A percentile compares a stretch with the other conserved stretches of the same genome.
Evolutionary conservation across 2,797 vertebrate genomes (phyloP).

Genomic region (Notoglanidium macrostoma): DNA sequence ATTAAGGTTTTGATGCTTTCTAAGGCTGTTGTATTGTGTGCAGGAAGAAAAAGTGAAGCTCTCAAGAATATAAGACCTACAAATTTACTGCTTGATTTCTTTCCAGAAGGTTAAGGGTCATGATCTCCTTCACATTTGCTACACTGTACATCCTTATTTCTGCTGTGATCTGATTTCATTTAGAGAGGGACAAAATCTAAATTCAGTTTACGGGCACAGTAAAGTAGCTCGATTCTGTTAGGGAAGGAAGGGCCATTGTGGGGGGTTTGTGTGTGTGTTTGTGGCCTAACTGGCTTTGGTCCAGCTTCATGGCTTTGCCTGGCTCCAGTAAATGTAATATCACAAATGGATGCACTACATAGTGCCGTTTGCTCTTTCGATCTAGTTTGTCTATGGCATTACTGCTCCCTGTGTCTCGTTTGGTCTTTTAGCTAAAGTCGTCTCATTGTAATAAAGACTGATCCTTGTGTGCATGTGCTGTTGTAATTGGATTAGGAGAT

Average conservation of each 20-base stretch:
- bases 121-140: not conserved
- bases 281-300: constrained; percentile 35
- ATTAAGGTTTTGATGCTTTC: not conserved
- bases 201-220: not conserved
- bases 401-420: constrained; percentile 2
- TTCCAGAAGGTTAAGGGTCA: not conserved
- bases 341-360: constrained; percentile 36
- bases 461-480: not conserved
- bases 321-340: constrained; percentile 40
- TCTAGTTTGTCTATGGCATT: constrained; percentile 20
- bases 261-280: not conserved
- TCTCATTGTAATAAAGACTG: constrained; percentile 23
- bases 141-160: not conserved
- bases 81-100: not conserved
- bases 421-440: constrained; percentile 16
- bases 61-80: not conserved
- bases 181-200: not conserved
- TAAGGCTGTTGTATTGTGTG: not conserved
- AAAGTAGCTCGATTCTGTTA: not conserved
- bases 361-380: not conserved
- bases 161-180: not conserved
- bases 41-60: not conserved
- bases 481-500: constrained; percentile 24
- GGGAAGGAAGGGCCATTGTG: not conserved
- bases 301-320: constrained; percentile 33